Evolutionary conservation across 1,140 invertebrate genomes (phyloP), one percentile per base, ranked within the genome.

Genomic region (Sinella curviseta): DNA sequence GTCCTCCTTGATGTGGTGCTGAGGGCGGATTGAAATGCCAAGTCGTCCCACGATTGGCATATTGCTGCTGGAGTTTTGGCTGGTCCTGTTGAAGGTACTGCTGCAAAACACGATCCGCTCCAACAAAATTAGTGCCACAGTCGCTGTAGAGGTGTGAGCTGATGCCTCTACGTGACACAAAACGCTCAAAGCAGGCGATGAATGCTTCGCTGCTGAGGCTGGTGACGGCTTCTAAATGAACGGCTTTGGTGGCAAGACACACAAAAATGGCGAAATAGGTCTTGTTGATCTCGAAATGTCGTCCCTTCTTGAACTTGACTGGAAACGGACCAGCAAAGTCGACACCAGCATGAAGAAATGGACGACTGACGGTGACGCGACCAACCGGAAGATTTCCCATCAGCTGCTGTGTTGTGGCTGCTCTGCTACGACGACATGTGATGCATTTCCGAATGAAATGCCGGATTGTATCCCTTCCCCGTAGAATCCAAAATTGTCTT

Each of bases 401-500:
- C 17, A 54, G 28, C 28, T 76, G 74, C 8, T 31, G 4, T 2
- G 30, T 35, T 55, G 28, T 35, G 8, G 14, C 24, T n/a, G 74
- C 74, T 26, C 28, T 36, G 2, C 20, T 4, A 1, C 36, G 14
- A 1, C 36, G 2, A 33, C 86, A 87, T 20, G 24, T 79, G 0
- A 86, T 35, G 77, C 86, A 87, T 26, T 82, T 79, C 30, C 76
- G 77, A 4, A 84, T 81, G 17, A 77, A 74, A 2, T 48, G 48
- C 70, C 80, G 82, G 28, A 85, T 79, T 17, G 81, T 28, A 8
- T 77, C 65, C 57, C 80, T 82, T 24, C 65, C 84, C n/a, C 78
- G 55, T 2, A 85, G 8, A n/a, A 86, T 85, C 85, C 86, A 88
- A 75, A 82, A 87, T 30, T 80, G 2, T 48, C 28, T 20, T 48